Percentiles rank a stretch among this genome's conserved stretches.
Conservation (phyloP, 2,888 invertebrate genomes). For the Oscheius onirici region DNA sequence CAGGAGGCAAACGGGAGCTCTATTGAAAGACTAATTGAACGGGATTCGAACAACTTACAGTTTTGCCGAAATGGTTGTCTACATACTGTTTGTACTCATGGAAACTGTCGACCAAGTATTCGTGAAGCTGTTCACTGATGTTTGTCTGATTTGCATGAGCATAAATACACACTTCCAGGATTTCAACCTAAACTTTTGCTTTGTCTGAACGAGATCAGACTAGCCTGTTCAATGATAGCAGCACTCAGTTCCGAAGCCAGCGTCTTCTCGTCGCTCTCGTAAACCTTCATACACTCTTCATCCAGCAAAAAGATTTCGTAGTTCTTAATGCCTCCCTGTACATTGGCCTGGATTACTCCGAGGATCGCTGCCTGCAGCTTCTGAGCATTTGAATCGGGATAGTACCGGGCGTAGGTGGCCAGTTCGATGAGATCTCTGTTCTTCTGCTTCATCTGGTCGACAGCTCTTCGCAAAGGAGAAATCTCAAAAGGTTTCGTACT, state of each 20-base stretch:
- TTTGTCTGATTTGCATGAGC: slow-evolving; percentile 48
- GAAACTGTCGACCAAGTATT: slow-evolving; percentile 55
- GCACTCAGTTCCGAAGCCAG: slow-evolving; percentile 46
- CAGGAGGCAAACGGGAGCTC: slow-evolving; percentile 18
- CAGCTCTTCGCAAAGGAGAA: slow-evolving; percentile 28
- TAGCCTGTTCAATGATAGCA: slow-evolving; percentile 57
- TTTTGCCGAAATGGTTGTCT: slow-evolving; percentile 57
- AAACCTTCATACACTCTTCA: slow-evolving; percentile 46
- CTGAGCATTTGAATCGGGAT: slow-evolving; percentile 41
- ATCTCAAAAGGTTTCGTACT: slow-evolving; percentile 34
- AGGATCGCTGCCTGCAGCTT: slow-evolving; percentile 56
- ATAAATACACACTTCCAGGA: slow-evolving; percentile 64
- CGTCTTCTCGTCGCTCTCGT: slow-evolving; percentile 52
- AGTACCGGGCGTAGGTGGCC: slow-evolving; percentile 28
- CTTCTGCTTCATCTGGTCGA: slow-evolving; percentile 53
- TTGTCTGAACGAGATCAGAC: neutral
- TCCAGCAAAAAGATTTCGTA: slow-evolving; percentile 63
- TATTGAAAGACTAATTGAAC: neutral
- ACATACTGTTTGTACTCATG: slow-evolving; percentile 53
- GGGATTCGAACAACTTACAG: slow-evolving; percentile 23
- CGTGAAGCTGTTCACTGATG: slow-evolving; percentile 50
- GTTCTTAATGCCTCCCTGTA: slow-evolving; percentile 56
- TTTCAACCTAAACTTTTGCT: slow-evolving; percentile 42
- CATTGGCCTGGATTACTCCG: slow-evolving; percentile 61
- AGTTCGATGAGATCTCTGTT: slow-evolving; percentile 34